Evolutionary conservation across 2,797 vertebrate species (phyloP).

Genomic region (Silurus aristotelis): DNA sequence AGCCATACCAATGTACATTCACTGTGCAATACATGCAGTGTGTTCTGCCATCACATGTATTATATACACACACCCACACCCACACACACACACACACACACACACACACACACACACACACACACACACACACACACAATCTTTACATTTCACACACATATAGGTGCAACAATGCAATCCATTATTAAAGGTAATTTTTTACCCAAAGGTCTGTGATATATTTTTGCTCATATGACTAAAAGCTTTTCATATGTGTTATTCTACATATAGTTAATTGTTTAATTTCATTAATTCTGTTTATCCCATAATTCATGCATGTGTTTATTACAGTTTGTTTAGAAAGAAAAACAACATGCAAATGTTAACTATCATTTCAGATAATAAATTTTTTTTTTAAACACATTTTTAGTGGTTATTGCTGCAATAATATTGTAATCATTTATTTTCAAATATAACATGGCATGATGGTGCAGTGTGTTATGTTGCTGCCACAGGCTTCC

Average conservation of each 20-base stretch:
- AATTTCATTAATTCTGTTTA: conserved; percentile 15
- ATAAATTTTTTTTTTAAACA: conserved; percentile 39
- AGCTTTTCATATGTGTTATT: conserved; percentile 9
- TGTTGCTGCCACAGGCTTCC: not conserved
- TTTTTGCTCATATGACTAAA: conserved; percentile 18
- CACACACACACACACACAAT: not conserved
- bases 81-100: too few species aligned
- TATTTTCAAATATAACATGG: not conserved
- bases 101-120: too few species aligned
- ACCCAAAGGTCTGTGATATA: not conserved
- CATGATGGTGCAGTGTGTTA: not conserved
- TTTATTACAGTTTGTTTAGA: conserved; percentile 22
- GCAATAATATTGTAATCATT: not conserved
- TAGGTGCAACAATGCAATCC: not conserved
- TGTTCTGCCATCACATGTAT: conserved; percentile 3
- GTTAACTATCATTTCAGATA: conserved; percentile 25
- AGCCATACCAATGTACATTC: not conserved
- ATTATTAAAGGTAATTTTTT: not conserved
- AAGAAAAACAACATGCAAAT: conserved; percentile 28
- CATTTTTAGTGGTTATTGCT: not conserved
- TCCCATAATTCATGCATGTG: conserved; percentile 34
- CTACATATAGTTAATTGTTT: conserved; percentile 29
- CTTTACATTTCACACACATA: not conserved
- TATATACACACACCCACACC: not conserved
- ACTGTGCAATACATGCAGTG: not conserved